phyloP scores from a whole-genome alignment of 2,113 vertebrate genomes.

The Gymnobelideus leadbeateri region DNA sequence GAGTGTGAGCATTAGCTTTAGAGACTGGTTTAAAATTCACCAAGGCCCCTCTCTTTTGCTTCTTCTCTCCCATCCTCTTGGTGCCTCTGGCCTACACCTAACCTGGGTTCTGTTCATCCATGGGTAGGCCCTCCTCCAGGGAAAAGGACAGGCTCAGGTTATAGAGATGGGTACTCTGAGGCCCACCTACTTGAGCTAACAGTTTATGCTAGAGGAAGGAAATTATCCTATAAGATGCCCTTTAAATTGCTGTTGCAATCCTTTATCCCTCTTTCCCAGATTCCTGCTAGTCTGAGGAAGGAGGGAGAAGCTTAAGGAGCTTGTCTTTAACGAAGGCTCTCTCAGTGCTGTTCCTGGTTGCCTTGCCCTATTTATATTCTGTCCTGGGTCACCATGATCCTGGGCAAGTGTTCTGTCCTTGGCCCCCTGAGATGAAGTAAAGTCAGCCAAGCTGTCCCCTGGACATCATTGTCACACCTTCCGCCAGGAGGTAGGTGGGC shows the following conservation, averaged over 20 bases:
- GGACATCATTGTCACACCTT: neutral
- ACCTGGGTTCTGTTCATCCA: neutral
- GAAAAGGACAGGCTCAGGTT: neutral
- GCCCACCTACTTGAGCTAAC: neutral
- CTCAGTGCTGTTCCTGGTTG: neutral
- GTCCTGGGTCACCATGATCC: neutral
- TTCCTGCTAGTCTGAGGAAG: neutral
- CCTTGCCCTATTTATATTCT: neutral
- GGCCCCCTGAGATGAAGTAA: neutral
- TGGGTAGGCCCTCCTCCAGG: neutral
- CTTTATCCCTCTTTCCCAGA: neutral
- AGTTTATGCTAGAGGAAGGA: neutral
- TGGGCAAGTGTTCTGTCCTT: neutral
- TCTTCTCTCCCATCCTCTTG: neutral
- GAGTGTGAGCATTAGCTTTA: neutral
- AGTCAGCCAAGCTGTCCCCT: neutral
- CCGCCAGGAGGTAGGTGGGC: neutral
- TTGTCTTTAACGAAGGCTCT: neutral
- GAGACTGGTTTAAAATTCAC: neutral
- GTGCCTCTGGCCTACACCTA: neutral
- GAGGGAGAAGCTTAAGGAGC: neutral
- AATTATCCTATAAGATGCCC: neutral
- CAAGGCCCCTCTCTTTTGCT: neutral
- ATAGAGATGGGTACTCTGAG: neutral
- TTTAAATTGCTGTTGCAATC: neutral